phyloP scores from a whole-genome alignment of 2,888 invertebrate genomes.

The Drosophila suboccidentalis region DNA sequence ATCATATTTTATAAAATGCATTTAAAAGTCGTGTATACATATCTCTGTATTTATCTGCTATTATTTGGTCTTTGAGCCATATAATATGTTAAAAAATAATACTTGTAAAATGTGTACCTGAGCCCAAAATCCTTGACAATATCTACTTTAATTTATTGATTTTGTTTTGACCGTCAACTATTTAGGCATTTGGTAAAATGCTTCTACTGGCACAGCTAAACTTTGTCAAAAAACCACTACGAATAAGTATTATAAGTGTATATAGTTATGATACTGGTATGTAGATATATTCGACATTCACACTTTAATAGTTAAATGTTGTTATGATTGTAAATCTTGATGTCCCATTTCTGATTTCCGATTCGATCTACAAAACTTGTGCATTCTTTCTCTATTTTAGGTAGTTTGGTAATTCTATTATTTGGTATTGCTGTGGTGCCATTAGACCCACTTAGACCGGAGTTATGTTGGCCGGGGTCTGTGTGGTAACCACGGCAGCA shows the following conservation, averaged over 20 bases:
- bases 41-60: slow-evolving; percentile 4
- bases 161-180: slow-evolving; percentile 12
- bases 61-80: slow-evolving; percentile 31
- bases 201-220: slow-evolving; percentile 54
- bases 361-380: slow-evolving; percentile 35
- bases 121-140: slow-evolving; percentile 51
- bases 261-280: slow-evolving; percentile 49
- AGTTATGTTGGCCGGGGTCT: slow-evolving; percentile 71
- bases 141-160: neutral
- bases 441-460: slow-evolving; percentile 63
- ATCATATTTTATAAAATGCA: slow-evolving; percentile 39
- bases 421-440: slow-evolving; percentile 1
- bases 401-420: slow-evolving; percentile 28
- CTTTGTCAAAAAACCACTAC: slow-evolving; percentile 60
- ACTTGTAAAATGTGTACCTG: slow-evolving; percentile 66
- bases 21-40: slow-evolving; percentile 46
- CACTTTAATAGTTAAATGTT: slow-evolving; percentile 1
- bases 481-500: slow-evolving; percentile 40
- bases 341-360: slow-evolving; percentile 1
- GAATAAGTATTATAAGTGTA: slow-evolving; percentile 36
- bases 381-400: slow-evolving; percentile 30
- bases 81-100: slow-evolving; percentile 52
- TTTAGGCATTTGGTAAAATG: slow-evolving; percentile 25
- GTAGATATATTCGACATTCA: slow-evolving; percentile 36
- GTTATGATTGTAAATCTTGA: slow-evolving; percentile 2